Base-by-base conservation (phyloP, 1,140 invertebrate genomes). In the Gonatopus flavifemur region DNA sequence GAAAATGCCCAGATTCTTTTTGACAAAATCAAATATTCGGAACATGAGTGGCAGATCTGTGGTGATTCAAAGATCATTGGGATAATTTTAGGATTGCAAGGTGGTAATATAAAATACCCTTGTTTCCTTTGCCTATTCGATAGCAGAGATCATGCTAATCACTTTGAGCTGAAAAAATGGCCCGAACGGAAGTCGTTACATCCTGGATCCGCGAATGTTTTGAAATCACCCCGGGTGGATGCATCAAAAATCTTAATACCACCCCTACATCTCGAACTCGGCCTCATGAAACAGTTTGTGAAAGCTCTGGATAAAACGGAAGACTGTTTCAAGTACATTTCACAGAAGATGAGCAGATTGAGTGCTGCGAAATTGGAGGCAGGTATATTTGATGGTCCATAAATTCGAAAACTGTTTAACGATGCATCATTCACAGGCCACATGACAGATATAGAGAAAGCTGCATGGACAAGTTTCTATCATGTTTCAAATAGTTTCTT, bases 1-100 rank as follows among this genome's bases (percentile, higher is more conserved):
- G 22, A 55, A 21, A 70, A 57, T 21, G 38, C 72, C 20, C 28
- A 35, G 46, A 16, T 53, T 32, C 33, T 70, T 32, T 37, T 72
- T 12, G 10, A 66, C 10, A 63, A 55, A 61, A 59, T 74, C 7
- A 66, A 69, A n/a, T 72, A 72, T 42, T 9, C 12, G n/a, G n/a
- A n/a, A n/a, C n/a, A n/a, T n/a, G n/a, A n/a, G n/a, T n/a, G n/a
- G n/a, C n/a, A n/a, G n/a, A 7, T 53, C 67, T 4, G 64, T 72
- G 35, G 44, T 2, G 62, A 70, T 47, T 52, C 70, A 5, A 33
- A 33, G 15, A 13, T 33, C 32, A 13, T 13, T 9, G 13, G 9
- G 15, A 9, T 33, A n/a, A 5, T 33, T 6, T 13, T 33, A 8
- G 32, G 32, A n/a, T n/a, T n/a, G n/a, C n/a, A n/a, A n/a, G n/a